Evolutionary conservation across 2,888 invertebrate genomes (phyloP).

Genomic region (Sipha maydis): DNA sequence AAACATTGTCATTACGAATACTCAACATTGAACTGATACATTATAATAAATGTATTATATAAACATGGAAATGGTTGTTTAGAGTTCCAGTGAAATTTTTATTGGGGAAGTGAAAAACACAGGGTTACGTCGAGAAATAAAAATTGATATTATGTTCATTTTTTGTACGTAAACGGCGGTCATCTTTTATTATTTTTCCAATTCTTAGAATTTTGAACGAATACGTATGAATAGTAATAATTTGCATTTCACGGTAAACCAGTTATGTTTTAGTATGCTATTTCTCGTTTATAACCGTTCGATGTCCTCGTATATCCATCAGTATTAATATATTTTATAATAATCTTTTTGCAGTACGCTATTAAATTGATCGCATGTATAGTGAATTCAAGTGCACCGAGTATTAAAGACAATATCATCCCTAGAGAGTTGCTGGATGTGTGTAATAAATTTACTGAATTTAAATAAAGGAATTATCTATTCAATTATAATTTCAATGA

Average conservation of each 20-base stretch:
- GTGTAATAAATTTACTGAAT: not conserved
- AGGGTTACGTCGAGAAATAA: too few relatives aligned
- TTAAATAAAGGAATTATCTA: constrained; percentile 6
- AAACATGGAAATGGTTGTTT: too few relatives aligned
- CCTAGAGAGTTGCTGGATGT: not conserved
- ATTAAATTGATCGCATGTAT: not conserved
- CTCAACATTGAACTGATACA: too few relatives aligned
- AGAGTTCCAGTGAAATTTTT: too few relatives aligned
- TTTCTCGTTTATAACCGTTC: not conserved
- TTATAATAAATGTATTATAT: too few relatives aligned
- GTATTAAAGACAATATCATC: not conserved
- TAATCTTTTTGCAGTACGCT: not conserved
- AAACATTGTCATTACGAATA: too few relatives aligned
- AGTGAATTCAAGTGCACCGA: not conserved
- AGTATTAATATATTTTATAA: not conserved
- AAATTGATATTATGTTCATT: too few relatives aligned
- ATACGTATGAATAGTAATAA: not conserved
- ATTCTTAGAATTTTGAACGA: too few relatives aligned
- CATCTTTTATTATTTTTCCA: too few relatives aligned
- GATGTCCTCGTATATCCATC: not conserved
- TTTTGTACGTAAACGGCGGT: too few relatives aligned
- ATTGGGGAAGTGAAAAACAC: too few relatives aligned
- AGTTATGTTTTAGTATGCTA: not conserved
- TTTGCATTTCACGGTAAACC: not conserved
- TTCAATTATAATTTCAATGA: not conserved